Conservation (phyloP, 2,113 vertebrate species). For the Lepisosteus oculatus region DNA sequence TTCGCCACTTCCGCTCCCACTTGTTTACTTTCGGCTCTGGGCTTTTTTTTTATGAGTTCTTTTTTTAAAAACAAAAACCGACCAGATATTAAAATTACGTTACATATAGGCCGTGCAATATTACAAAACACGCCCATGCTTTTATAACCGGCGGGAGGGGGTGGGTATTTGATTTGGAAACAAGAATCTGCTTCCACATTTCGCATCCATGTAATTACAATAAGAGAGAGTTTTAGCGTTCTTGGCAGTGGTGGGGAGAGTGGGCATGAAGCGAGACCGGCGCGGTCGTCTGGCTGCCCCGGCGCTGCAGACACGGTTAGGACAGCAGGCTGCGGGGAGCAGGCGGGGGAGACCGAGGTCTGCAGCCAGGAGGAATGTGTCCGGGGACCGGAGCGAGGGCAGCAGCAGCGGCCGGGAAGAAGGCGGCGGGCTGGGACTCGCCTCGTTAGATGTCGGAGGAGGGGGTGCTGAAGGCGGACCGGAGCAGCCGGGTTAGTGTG, state of each 20-base stretch:
- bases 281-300: conserved; percentile 53
- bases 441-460: neutral
- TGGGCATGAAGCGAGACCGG: conserved; percentile 65
- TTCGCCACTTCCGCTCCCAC: conserved; percentile 48
- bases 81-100: too few relatives aligned
- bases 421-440: neutral
- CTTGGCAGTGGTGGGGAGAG: neutral
- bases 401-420: conserved; percentile 1
- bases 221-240: neutral
- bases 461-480: conserved; percentile 27
- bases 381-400: neutral
- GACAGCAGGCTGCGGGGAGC: conserved; percentile 25
- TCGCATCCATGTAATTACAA: neutral
- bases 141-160: too few relatives aligned
- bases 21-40: conserved; percentile 52
- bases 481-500: conserved; percentile 8
- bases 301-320: conserved; percentile 13
- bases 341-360: conserved; percentile 41
- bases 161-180: neutral
- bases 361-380: neutral
- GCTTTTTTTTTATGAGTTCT: conserved; percentile 1
- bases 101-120: too few relatives aligned
- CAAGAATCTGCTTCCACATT: neutral
- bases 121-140: too few relatives aligned
- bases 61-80: neutral